Evolutionary conservation across 2,797 vertebrate species (phyloP).

Genomic region (Falco novaeseelandiae): DNA sequence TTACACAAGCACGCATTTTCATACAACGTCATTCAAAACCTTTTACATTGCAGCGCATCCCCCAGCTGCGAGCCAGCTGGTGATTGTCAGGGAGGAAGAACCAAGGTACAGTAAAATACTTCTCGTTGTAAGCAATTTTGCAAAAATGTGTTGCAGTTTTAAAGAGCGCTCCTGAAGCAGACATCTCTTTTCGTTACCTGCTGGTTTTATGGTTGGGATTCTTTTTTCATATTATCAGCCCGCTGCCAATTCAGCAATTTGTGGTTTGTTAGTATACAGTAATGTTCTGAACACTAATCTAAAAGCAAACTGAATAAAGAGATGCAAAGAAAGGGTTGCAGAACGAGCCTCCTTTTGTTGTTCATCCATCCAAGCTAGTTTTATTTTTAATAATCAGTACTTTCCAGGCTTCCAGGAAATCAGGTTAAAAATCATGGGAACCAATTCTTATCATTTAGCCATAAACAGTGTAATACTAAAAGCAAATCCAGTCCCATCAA

Average conservation of each 20-base stretch:
- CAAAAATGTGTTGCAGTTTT: background rate
- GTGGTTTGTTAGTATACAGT: background rate
- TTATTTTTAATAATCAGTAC: background rate
- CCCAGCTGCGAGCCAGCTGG: slow-evolving; percentile 35
- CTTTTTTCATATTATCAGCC: background rate
- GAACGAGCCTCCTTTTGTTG: background rate
- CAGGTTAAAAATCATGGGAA: background rate
- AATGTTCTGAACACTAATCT: background rate
- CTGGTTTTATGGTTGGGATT: no score
- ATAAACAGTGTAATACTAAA: background rate
- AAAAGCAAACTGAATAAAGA: background rate
- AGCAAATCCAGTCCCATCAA: background rate
- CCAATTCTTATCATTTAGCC: background rate
- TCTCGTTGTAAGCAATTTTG: background rate
- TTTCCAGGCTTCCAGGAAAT: background rate
- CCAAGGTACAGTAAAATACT: background rate
- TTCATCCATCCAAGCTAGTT: background rate
- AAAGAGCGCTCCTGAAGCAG: background rate
- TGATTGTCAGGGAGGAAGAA: background rate
- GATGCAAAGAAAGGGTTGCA: background rate
- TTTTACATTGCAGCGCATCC: background rate
- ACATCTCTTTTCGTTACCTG: background rate
- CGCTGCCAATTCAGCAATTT: background rate
- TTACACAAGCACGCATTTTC: background rate
- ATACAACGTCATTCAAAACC: background rate